These are phyloP conservation scores for Ophion ellenae DNA, from an alignment of 2,888 invertebrate species.

Conservation along the genomic window DNA sequence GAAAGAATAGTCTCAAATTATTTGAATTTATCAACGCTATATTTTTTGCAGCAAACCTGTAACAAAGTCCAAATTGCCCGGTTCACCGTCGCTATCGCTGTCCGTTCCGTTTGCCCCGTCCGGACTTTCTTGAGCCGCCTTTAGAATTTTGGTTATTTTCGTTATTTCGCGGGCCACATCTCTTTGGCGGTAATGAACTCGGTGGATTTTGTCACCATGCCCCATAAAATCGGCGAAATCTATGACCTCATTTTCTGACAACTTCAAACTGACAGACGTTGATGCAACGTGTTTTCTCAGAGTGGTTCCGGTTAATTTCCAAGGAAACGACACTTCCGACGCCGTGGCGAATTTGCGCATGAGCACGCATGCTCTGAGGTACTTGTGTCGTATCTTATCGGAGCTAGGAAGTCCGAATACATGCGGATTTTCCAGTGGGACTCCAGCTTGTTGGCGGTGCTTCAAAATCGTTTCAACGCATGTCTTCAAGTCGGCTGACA, in stretches of 20 bases:
- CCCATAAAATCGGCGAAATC: constrained; percentile 65
- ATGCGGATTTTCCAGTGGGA: constrained; percentile 54
- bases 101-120: neutral
- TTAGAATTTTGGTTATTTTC: constrained; percentile 68
- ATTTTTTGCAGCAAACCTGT: neutral
- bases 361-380: constrained; percentile 51
- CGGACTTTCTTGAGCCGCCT: constrained; percentile 59
- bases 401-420: constrained; percentile 60
- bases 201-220: constrained; percentile 57
- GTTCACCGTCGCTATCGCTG: neutral
- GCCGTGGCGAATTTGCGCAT: constrained; percentile 49
- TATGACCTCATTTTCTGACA: constrained; percentile 55
- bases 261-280: constrained; percentile 57
- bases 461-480: constrained; percentile 53
- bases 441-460: constrained; percentile 45
- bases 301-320: constrained; percentile 61
- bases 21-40: neutral
- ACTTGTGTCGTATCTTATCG: constrained; percentile 23
- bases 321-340: constrained; percentile 58
- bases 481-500: constrained; percentile 36
- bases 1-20: neutral
- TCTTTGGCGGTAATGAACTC: constrained; percentile 60
- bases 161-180: constrained; percentile 67
- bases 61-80: neutral
- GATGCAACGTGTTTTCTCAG: constrained; percentile 67